Base-by-base conservation (phyloP, 37 sponge, comb jelly and placozoan genomes). In the Oopsacas minuta region DNA sequence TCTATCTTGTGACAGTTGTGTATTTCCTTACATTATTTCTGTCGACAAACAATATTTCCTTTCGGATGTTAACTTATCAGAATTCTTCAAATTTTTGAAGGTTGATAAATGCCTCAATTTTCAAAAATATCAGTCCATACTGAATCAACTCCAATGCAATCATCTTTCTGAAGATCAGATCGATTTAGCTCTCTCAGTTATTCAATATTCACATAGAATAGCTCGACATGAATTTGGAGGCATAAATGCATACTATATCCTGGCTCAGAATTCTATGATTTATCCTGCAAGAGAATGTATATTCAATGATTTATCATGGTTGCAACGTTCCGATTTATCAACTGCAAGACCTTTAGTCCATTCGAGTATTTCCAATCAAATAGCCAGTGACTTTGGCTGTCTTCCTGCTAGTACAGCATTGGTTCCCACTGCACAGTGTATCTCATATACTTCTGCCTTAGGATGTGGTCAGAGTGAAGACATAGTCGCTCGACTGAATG, bases 391-490 rank as follows among this genome's bases (percentile, higher is more conserved):
- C 1, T 61, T 61, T 12, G 75, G 75, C 20, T 61, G 75, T 12
- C 7, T 3, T 5, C 75, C 75, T 12, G 75, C 75, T 5, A 61
- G 75, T 34, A 61, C 30, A 32, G 75, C 75, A 61, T 34, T 61
- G 28, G 75, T 34, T 3, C 75, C 75, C 75, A 20, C 30, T 10
- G 30, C 75, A 32, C 28, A 61, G 30, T 8, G 49, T 15, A 42
- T 42, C 49, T 42, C 49, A 42, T 42, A 42, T 15, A 3, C 20
- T 3, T 61, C 28, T 12, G 75, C 28, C 28, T 3, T 12, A 32
- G 75, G 75, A 7, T 61, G 75, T 12, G 86, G 86, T 83, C 86
- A 85, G 86, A 36, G 75, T 15, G 85, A 84, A 28, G 22, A 39
- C 22, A 7, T 85, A 1, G 75, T 81, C 15, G 39, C 23, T 81